Base-by-base conservation (phyloP, 2,113 vertebrate genomes). In the Rhipidura dahli region DNA sequence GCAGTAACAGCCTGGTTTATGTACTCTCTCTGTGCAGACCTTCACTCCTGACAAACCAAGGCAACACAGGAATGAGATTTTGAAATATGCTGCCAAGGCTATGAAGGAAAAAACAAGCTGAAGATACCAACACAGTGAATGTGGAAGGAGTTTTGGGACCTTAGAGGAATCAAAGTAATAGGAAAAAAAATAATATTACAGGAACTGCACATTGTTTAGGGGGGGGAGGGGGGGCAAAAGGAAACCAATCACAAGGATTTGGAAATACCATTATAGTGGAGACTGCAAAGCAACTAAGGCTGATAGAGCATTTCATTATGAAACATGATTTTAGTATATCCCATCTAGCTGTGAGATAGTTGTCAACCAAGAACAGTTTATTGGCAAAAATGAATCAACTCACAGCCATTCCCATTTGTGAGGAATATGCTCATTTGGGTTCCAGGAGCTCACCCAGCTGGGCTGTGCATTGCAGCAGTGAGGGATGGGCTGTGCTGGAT, bases 101-200 rank as follows among this genome's bases (percentile, higher is more conserved):
- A 44, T 3, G 17, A 31, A 83, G 37, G 12, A 56, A 86, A 63
- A 64, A 88, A 45, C 7, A 65, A 76, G 30, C 28, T 71, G 79
- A 81, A 92, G 76, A 81, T 63, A 70, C 59, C 81, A 71, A n/a
- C 28, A 35, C 19, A 49, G 61, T 26, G 39, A 73, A 71, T 35
- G 79, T 35, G 35, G 86, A 95, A 94, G 83, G 57, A 68, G 59
- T 50, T 80, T 87, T 53, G 51, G 39, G 87, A 78, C 89, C 87
- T 88, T 83, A 66, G 27, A 80, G 91, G 80, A 94, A 94, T 87
- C 44, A 86, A 79, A 91, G 49, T 80, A 96, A 96, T 93, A 93
- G 66, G 66, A 50, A 87, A 91, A 56, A 96, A 96, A 72, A 82
- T 69, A 84, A 79, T 77, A 94, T 94, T 91, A 73, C 44, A 89